Percentiles rank a stretch among this genome's conserved stretches.
These are phyloP conservation scores for Aplysia californica DNA, from an alignment of 1,140 invertebrate species.

Conservation along the genomic window DNA sequence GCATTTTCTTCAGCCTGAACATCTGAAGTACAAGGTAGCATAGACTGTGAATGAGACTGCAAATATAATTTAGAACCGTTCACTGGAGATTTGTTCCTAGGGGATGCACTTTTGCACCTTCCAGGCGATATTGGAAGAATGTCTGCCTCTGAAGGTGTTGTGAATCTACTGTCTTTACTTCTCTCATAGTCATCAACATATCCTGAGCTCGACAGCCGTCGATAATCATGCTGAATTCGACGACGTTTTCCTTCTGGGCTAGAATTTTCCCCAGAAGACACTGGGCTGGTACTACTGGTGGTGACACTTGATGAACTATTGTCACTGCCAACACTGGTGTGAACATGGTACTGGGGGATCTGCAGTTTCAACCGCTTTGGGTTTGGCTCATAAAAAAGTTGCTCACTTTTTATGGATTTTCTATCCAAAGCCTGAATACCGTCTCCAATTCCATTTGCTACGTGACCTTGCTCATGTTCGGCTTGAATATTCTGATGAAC, in stretches of 20 bases:
- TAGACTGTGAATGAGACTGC: neutral
- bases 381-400: neutral
- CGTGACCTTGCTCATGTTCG: slow-evolving; percentile 20
- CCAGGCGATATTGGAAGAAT: slow-evolving; percentile 38
- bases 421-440: neutral
- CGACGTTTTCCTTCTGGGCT: slow-evolving; percentile 58
- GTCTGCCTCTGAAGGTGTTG: slow-evolving; percentile 49
- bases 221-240: slow-evolving; percentile 60
- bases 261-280: slow-evolving; percentile 42
- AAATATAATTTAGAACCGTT: slow-evolving; percentile 20
- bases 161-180: slow-evolving; percentile 55
- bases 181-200: slow-evolving; percentile 63
- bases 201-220: slow-evolving; percentile 62
- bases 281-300: neutral
- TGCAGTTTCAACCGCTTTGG: slow-evolving; percentile 24
- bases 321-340: neutral
- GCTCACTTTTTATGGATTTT: neutral
- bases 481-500: neutral
- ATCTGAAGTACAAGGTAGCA: neutral
- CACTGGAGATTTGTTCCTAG: slow-evolving; percentile 43
- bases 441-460: neutral
- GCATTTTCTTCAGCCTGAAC: neutral
- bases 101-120: slow-evolving; percentile 34
- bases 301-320: neutral
- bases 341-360: neutral